phyloP scores from a whole-genome alignment of 2,888 invertebrate genomes.

The Drosophila infuscata region DNA sequence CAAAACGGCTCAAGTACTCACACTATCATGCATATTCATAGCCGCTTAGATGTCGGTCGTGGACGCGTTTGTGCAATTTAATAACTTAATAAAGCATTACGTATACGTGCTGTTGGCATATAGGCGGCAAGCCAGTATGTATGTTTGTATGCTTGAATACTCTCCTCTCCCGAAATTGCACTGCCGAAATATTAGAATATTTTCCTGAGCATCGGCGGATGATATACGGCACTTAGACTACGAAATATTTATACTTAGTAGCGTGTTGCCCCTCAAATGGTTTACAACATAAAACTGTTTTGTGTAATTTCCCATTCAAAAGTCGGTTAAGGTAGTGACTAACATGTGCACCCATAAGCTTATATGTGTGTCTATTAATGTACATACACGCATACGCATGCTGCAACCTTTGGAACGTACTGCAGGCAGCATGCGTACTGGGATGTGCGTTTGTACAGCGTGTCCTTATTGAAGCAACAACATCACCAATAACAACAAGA shows the following conservation, averaged over 20 bases:
- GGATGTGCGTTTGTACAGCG: not conserved
- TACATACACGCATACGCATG: not conserved
- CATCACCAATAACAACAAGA: conserved; percentile 36
- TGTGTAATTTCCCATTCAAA: conserved; percentile 69
- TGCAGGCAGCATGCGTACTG: not conserved
- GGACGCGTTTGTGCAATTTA: conserved; percentile 46
- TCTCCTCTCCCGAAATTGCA: not conserved
- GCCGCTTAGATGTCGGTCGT: conserved; percentile 24
- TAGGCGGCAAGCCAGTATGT: conserved; percentile 7
- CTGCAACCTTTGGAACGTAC: not conserved
- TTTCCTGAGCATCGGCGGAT: not conserved
- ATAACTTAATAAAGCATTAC: conserved; percentile 67
- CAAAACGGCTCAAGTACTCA: conserved; percentile 10
- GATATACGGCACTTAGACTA: not conserved
- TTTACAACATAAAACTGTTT: conserved; percentile 58
- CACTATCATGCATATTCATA: conserved; percentile 10
- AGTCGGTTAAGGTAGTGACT: conserved; percentile 31
- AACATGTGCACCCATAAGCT: conserved; percentile 8
- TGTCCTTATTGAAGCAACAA: conserved; percentile 4
- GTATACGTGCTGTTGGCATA: conserved; percentile 26
- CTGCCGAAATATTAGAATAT: not conserved
- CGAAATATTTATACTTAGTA: not conserved
- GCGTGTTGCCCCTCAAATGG: conserved; percentile 13
- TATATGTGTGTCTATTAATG: not conserved
- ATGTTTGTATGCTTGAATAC: not conserved